These are phyloP conservation scores for Tiliqua scincoides DNA, from an alignment of 2,113 vertebrate species.

Conservation along the genomic window DNA sequence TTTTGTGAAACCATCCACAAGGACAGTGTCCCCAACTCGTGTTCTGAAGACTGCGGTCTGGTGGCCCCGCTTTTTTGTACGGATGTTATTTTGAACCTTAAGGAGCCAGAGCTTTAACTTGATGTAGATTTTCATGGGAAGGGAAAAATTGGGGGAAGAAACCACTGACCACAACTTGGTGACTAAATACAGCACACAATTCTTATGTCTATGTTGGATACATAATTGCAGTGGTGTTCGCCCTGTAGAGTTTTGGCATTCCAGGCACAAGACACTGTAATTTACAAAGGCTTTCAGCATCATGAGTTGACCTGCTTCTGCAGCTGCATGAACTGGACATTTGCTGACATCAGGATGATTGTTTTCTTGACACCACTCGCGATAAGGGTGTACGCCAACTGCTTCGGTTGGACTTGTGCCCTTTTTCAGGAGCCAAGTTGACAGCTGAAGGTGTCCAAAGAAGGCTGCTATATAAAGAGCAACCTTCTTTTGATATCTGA, in stretches of 20 bases:
- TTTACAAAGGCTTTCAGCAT: constrained; percentile 80
- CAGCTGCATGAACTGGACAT: constrained; percentile 75
- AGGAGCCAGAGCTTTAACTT: constrained; percentile 76
- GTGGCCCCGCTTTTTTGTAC: constrained; percentile 7
- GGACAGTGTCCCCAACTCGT: constrained; percentile 68
- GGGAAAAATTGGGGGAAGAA: constrained; percentile 66
- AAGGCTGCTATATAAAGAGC: constrained; percentile 80
- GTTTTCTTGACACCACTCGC: constrained; percentile 77
- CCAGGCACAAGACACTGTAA: constrained; percentile 68
- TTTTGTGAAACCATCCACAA: constrained; percentile 78
- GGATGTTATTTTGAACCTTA: constrained; percentile 59
- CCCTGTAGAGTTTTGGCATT: constrained; percentile 68
- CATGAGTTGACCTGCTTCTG: constrained; percentile 74
- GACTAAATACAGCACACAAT: constrained; percentile 73
- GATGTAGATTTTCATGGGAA: constrained; percentile 76
- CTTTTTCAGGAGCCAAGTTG: constrained; percentile 76
- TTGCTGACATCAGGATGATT: constrained; percentile 74
- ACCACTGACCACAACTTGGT: constrained; percentile 76
- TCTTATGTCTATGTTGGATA: constrained; percentile 62
- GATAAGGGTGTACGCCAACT: constrained; percentile 74
- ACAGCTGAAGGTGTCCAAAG: constrained; percentile 76
- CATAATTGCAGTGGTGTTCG: constrained; percentile 71
- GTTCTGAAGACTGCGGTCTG: constrained; percentile 44
- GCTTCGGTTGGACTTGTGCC: constrained; percentile 66
- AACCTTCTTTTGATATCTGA: constrained; percentile 79